Conservation (phyloP, 2,888 invertebrate species). For the Cinara cedri region DNA sequence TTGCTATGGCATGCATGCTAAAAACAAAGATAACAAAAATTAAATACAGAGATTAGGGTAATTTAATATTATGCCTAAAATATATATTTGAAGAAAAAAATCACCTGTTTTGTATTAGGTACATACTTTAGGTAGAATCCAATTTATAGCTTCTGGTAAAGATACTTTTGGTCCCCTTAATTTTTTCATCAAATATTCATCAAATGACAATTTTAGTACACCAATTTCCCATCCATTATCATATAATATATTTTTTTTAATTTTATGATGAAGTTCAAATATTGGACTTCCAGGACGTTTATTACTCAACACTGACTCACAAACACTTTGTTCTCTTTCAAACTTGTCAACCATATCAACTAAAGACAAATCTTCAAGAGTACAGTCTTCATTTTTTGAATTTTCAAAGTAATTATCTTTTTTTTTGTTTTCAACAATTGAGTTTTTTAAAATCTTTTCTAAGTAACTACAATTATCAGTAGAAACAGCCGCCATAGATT, state of each 20-base stretch:
- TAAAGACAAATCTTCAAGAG: conserved; percentile 44
- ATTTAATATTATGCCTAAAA: too few relatives aligned
- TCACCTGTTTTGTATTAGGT: conserved; percentile 59
- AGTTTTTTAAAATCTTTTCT: too few relatives aligned
- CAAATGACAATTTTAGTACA: conserved; percentile 20
- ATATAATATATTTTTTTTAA: conserved; percentile 17
- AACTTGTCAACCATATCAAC: conserved; percentile 38
- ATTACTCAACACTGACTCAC: conserved; percentile 13
- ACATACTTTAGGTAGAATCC: conserved; percentile 59
- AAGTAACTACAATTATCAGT: too few relatives aligned
- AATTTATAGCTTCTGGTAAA: conserved; percentile 24
- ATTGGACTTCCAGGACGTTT: conserved; percentile 40
- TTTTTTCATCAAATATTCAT: conserved; percentile 36
- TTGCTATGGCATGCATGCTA: too few relatives aligned
- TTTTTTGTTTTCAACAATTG: too few relatives aligned
- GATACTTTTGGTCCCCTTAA: conserved; percentile 42
- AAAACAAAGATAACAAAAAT: too few relatives aligned
- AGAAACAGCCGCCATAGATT: too few relatives aligned
- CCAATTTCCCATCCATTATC: conserved; percentile 31
- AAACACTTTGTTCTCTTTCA: conserved; percentile 28
- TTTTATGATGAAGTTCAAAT: conserved; percentile 13
- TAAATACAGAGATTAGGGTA: background rate
- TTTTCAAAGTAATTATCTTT: background rate
- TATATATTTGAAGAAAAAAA: too few relatives aligned
- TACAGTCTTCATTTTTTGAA: conserved; percentile 14